phyloP scores from a whole-genome alignment of 2,888 invertebrate genomes.

The Parnassius glacialis region DNA sequence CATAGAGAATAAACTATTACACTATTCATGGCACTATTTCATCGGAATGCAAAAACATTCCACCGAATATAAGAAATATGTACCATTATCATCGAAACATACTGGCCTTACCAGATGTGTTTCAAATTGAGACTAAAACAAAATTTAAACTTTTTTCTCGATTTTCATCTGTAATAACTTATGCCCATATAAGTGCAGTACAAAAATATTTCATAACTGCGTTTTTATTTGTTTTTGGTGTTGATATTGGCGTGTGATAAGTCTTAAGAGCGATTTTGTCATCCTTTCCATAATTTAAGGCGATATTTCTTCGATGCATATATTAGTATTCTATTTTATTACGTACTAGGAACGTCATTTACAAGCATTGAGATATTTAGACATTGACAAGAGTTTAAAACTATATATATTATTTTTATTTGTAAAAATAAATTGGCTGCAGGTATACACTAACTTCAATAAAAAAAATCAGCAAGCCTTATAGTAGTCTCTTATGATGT shows the following conservation, averaged over 20 bases:
- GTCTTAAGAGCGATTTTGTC: background rate
- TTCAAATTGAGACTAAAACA: background rate
- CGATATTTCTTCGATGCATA: background rate
- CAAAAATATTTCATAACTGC: too few relatives aligned
- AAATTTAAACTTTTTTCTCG: too few relatives aligned
- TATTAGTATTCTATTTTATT: background rate
- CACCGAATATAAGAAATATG: slow-evolving; percentile 62
- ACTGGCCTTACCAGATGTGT: background rate
- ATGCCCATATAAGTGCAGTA: too few relatives aligned
- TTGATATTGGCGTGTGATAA: background rate
- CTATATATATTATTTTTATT: background rate
- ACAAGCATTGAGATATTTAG: background rate
- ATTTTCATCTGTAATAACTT: too few relatives aligned
- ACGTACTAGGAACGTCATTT: background rate
- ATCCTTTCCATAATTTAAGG: too few relatives aligned
- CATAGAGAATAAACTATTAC: slow-evolving; percentile 48
- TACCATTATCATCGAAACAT: slow-evolving; percentile 45
- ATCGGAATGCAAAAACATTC: slow-evolving; percentile 58
- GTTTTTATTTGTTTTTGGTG: too few relatives aligned
- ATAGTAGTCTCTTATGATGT: too few relatives aligned
- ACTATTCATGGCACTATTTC: slow-evolving; percentile 71
- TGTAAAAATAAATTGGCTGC: background rate
- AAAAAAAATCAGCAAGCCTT: too few relatives aligned
- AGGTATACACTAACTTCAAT: background rate
- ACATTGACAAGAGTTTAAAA: background rate